Base-by-base conservation (phyloP, 2,888 invertebrate species). In the Lasioglossum malachurum region DNA sequence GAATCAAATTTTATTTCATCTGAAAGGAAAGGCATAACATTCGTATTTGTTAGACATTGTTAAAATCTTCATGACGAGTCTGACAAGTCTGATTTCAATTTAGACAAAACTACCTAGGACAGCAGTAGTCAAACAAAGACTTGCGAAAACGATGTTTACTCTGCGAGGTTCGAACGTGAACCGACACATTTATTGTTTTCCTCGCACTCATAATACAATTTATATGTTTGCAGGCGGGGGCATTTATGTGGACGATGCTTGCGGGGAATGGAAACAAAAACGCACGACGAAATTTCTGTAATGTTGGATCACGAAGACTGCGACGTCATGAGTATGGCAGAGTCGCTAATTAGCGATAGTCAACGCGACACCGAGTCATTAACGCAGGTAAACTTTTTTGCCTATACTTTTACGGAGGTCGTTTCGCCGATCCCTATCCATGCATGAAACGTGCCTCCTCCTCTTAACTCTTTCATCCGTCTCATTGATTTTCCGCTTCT, bases 171-270 rank as follows among this genome's bases (percentile, higher is more conserved):
- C 16, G 16, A 46, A 16, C 14, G 46, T 16, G 16, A 46, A 46
- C 19, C 4, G 46, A 49, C 19, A 19, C n/a, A 57, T 57, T 12
- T 57, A 27, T 64, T 64, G 27, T 1, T 73, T 23, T 41, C 74
- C 38, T 19, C 12, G 4, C 16, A 46, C 8, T 19, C 16, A 5
- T 14, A 35, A 44, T 44, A 7, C 0, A 14, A n/a, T 75, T 23
- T 0, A 5, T n/a, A 53, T 19, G 64, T 3, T 12, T 49, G 86
- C 95, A 98, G 98, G 94, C 97, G 98, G 96, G 98, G 98, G 19
- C 97, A 98, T 93, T 96, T 98, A 93, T 98, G 98, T 95, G 97
- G 97, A 92, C 97, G 98, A 92, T 98, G 98, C 94, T 96, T 98
- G 78, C 96, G 98, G 85, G 97, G 97, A 74, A 96, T 97, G 80